Percentiles rank a stretch among this genome's conserved stretches.
Conservation (phyloP, 2,797 vertebrate genomes). For the Crocodylus rhombifer region DNA sequence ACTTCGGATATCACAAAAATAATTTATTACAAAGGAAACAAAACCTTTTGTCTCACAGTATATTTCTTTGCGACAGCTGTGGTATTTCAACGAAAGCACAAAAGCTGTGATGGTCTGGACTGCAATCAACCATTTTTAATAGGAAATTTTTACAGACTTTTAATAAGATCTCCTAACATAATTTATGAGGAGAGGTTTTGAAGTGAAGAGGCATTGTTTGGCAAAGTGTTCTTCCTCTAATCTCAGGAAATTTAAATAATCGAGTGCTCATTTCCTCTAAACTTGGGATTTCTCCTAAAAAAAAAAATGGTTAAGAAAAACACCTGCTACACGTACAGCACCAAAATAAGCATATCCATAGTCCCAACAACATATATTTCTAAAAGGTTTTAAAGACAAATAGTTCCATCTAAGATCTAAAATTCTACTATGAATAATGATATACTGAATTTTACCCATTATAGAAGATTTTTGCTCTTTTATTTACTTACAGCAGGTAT, state of each 20-base stretch:
- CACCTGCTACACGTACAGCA: slow-evolving; percentile 76
- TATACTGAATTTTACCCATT: background rate
- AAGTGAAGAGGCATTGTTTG: slow-evolving; percentile 96
- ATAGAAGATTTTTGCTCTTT: background rate
- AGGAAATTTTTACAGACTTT: slow-evolving; percentile 89
- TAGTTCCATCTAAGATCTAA: background rate
- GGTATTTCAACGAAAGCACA: slow-evolving; percentile 88
- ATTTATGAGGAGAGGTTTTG: slow-evolving; percentile 94
- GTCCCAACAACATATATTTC: slow-evolving; percentile 35
- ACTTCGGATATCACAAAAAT: slow-evolving; percentile 84
- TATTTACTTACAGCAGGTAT: background rate
- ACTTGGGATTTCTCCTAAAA: slow-evolving; percentile 78
- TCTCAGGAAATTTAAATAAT: slow-evolving; percentile 90
- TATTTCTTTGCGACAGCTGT: slow-evolving; percentile 94
- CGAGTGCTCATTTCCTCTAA: slow-evolving; percentile 85
- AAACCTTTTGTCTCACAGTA: slow-evolving; percentile 88
- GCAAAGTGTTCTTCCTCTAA: slow-evolving; percentile 92
- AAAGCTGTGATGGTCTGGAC: slow-evolving; percentile 88
- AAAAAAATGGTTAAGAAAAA: slow-evolving; percentile 81
- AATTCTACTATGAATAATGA: background rate
- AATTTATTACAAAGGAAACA: slow-evolving; percentile 87
- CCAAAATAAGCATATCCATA: slow-evolving; percentile 49
- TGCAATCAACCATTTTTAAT: slow-evolving; percentile 90
- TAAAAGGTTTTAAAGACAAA: slow-evolving; percentile 26
- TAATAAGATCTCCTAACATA: slow-evolving; percentile 90